Base-by-base conservation (phyloP, 2,888 invertebrate genomes). In the Acanthacorydalis orientalis region DNA sequence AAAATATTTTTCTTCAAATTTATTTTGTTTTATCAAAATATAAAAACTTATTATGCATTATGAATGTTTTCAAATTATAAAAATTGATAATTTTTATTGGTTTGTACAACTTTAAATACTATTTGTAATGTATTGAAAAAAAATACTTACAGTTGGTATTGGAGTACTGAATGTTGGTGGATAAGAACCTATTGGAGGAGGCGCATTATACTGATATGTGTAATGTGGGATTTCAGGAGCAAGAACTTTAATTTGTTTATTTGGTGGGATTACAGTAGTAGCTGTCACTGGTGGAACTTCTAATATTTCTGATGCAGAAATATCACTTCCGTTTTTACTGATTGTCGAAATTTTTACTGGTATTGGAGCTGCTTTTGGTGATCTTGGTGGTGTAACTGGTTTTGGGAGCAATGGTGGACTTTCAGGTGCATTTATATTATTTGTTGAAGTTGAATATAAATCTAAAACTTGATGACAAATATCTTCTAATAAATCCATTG, bases 381-480 rank as follows among this genome's bases (percentile, higher is more conserved):
- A 23, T 23, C 6, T 23, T 23, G 23, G 52, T 49, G 53, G 50
- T 42, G 48, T 41, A 7, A 48, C 44, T 43, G 32, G 14, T 35
- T 37, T 48, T 7, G 10, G 70, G 23, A 75, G 67, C 32, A 74
- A 64, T 1, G 81, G 83, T 1, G 85, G 85, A 53, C 85, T 77
- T 48, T 82, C 81, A 0, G 74, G 73, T 11, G 77, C 74, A 9
- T 73, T 67, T 0, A 59, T 51, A 41, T 69, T 65, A 53, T 78
- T 72, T 45, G 73, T 72, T 52, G 84, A 75, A 55, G 83, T 80
- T 1, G 88, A 86, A 67, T 96, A 96, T 50, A 96, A 69, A 66
- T 96, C 96, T 52, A 96, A 65, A 53, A 87, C 87, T 73, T 88
- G 95, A 68, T 96, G 96, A 58, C 96, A 96, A 54, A 96, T 92